Percentiles rank a stretch among this genome's conserved stretches.
Conservation (phyloP, 2,113 vertebrate genomes). For the Riparia riparia region DNA sequence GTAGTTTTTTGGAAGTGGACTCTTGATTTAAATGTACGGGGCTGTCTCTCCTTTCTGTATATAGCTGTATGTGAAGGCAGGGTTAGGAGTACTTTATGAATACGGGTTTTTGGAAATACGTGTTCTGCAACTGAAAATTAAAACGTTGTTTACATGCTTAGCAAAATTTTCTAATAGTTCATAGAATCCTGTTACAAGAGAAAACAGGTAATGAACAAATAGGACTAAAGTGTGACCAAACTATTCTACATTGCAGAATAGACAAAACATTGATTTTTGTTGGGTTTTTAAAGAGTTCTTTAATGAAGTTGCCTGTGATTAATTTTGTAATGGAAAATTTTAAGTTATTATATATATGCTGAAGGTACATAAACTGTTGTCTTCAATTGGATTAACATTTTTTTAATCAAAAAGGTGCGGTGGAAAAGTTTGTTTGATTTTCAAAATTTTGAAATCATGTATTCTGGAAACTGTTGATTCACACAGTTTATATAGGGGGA, state of each 20-base stretch:
- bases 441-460: neutral
- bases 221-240: neutral
- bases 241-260: neutral
- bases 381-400: neutral
- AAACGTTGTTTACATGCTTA: neutral
- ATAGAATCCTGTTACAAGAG: neutral
- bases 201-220: neutral
- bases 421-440: neutral
- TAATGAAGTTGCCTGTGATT: neutral
- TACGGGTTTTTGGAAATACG: neutral
- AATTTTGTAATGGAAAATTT: neutral
- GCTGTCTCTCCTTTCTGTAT: neutral
- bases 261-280: neutral
- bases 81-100: neutral
- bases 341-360: neutral
- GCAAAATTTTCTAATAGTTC: neutral
- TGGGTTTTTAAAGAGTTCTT: neutral
- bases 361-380: neutral
- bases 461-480: neutral
- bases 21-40: neutral
- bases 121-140: neutral
- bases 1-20: neutral
- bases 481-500: neutral
- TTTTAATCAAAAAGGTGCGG: neutral
- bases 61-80: neutral